A percentile compares a stretch with the other conserved stretches of the same genome.
phyloP scores from a whole-genome alignment of 35 echinoderm and acorn worm genomes.

The Apostichopus californicus region DNA sequence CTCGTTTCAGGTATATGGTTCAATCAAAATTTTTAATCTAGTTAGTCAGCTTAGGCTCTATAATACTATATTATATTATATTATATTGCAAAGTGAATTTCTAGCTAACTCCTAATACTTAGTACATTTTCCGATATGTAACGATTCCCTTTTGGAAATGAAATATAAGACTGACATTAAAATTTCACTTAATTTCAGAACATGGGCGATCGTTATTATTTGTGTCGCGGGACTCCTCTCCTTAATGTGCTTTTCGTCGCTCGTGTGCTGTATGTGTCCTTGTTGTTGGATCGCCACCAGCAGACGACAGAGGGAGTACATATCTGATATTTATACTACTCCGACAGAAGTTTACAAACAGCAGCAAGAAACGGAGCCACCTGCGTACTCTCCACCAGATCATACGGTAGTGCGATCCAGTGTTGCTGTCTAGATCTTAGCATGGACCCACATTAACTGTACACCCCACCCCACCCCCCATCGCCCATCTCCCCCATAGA shows the following conservation, averaged over 20 bases:
- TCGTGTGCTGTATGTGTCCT: constrained; percentile 15
- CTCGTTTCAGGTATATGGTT: too few species aligned
- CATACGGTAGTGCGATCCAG: background rate
- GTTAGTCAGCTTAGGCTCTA: too few species aligned
- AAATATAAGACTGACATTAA: too few species aligned
- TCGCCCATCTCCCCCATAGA: too few species aligned
- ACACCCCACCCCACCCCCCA: too few species aligned
- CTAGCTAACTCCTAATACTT: too few species aligned
- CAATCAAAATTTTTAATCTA: too few species aligned
- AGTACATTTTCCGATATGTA: background rate
- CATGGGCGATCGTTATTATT: constrained; percentile 8
- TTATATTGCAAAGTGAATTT: too few species aligned
- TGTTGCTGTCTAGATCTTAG: too few species aligned
- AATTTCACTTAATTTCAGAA: background rate
- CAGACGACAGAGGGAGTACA: constrained; percentile 23
- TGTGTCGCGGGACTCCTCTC: background rate
- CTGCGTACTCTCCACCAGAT: background rate
- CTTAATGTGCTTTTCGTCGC: background rate
- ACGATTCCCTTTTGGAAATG: too few species aligned
- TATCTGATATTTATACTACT: background rate
- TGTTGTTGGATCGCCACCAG: constrained; percentile 16
- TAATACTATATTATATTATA: too few species aligned
- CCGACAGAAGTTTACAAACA: background rate
- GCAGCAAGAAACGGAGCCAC: background rate
- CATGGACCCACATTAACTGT: too few species aligned